phyloP scores from a whole-genome alignment of 2,797 vertebrate genomes.

The Bufotes viridis region DNA sequence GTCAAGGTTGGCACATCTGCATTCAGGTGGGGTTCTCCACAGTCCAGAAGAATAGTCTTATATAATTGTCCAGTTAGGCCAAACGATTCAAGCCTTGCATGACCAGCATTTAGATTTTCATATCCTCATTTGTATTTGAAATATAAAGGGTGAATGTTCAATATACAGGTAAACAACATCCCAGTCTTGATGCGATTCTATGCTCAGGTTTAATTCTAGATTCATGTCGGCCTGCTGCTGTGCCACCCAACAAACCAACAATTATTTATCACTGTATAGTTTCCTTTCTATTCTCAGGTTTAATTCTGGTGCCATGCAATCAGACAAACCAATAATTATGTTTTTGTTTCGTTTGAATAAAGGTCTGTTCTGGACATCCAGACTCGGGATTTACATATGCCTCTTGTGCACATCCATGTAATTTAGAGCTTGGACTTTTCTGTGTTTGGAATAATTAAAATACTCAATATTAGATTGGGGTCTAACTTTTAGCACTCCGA shows the following conservation, averaged over 20 bases:
- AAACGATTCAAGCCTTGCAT: no score
- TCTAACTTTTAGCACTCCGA: no score
- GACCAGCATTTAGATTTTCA: neutral
- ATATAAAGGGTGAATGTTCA: no score
- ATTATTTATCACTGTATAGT: neutral
- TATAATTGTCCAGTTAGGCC: no score
- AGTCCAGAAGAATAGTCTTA: neutral
- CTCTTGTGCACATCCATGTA: neutral
- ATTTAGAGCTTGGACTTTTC: no score
- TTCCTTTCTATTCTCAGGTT: neutral
- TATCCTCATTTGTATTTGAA: neutral
- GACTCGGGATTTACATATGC: neutral
- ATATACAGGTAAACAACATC: neutral
- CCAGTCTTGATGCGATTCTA: neutral
- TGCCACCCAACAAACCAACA: neutral
- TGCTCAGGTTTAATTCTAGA: neutral
- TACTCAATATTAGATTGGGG: no score
- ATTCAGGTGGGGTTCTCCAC: neutral
- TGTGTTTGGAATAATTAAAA: no score
- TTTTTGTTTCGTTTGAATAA: neutral
- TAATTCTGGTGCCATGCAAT: neutral
- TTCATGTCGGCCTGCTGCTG: neutral
- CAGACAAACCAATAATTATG: neutral
- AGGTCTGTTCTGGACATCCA: neutral
- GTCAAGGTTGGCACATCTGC: neutral